A percentile compares a stretch with the other conserved stretches of the same genome.
Conservation (phyloP, 2,797 vertebrate species). For the Pogoniulus pusillus region DNA sequence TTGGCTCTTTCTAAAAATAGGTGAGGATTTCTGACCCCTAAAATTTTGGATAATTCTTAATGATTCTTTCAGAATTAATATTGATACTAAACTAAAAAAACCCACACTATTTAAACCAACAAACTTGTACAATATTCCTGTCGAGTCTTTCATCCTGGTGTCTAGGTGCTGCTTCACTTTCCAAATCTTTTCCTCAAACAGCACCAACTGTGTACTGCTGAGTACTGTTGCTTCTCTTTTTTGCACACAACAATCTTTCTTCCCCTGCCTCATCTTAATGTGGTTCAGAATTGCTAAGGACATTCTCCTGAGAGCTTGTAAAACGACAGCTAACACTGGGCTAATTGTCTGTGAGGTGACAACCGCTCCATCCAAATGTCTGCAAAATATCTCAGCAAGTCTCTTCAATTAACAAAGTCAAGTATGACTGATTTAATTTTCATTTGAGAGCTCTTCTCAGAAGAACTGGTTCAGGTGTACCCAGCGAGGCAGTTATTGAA, state of each 20-base stretch:
- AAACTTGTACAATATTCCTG: background rate
- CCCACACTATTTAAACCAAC: background rate
- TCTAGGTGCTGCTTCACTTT: background rate
- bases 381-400: conserved; percentile 35
- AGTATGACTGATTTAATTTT: conserved; percentile 28
- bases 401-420: background rate
- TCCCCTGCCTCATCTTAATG: background rate
- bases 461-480: background rate
- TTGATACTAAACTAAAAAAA: background rate
- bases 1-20: background rate
- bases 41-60: background rate
- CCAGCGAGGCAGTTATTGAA: background rate
- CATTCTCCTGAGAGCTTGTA: background rate
- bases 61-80: background rate
- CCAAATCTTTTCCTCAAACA: background rate
- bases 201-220: background rate
- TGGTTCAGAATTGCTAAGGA: background rate
- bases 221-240: background rate
- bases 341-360: conserved; percentile 20
- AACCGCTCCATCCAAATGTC: conserved; percentile 1
- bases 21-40: background rate
- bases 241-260: background rate
- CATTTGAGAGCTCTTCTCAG: background rate
- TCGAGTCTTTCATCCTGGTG: background rate
- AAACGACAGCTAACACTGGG: background rate